phyloP scores from a whole-genome alignment of 1,140 invertebrate genomes.

The Ptiloglossa arizonensis region DNA sequence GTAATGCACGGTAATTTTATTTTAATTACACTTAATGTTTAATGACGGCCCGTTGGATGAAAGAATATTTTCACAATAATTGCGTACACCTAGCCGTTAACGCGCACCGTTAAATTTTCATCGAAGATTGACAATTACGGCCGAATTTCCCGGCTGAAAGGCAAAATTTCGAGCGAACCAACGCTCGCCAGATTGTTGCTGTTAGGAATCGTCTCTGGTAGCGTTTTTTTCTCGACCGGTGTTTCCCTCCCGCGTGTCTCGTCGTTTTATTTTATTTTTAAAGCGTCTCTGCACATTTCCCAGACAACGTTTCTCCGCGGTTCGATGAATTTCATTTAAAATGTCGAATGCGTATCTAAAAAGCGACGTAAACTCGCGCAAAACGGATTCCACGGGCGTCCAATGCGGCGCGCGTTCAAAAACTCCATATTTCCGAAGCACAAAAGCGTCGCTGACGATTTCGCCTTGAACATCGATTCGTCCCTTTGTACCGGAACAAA shows the following conservation, averaged over 20 bases:
- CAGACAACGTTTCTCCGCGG: not conserved
- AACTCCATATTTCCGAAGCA: not conserved
- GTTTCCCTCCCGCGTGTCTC: no score
- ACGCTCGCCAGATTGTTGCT: no score
- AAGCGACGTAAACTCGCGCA: not conserved
- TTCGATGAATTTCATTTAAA: not conserved
- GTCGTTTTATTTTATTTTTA: not conserved
- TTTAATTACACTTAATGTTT: not conserved
- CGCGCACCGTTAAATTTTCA: constrained; percentile 3
- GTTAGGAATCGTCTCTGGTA: no score
- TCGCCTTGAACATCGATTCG: not conserved
- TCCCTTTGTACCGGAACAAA: not conserved
- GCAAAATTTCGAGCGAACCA: not conserved
- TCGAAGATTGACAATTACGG: constrained; percentile 33
- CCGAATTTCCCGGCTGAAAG: not conserved
- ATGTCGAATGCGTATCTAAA: not conserved
- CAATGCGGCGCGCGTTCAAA: not conserved
- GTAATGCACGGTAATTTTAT: not conserved
- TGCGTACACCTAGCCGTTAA: not conserved
- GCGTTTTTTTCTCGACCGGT: no score
- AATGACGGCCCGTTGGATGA: not conserved
- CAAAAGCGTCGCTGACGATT: not conserved
- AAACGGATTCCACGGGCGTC: no score
- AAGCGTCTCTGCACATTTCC: not conserved
- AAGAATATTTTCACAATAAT: not conserved